Base-by-base conservation (phyloP, 2,113 vertebrate genomes). In the Gnathonemus longibarbis region DNA sequence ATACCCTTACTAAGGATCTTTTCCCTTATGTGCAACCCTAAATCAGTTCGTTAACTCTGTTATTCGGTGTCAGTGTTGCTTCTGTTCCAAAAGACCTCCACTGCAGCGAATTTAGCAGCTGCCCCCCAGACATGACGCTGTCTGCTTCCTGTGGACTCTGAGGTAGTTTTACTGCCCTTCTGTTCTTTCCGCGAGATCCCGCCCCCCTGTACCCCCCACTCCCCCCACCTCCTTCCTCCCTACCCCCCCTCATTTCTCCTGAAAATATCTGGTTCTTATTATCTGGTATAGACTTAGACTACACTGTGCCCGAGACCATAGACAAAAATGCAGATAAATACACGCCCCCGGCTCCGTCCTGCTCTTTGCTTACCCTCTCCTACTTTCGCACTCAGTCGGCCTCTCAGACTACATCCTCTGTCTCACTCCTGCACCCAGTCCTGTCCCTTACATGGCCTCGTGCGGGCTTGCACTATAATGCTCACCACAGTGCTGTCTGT, bases 211-310 rank as follows among this genome's bases (percentile, higher is more conserved):
- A 48, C 87, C 92, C 91, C 39, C 92, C 91, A n/a, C 87, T 92
- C 91, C 92, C 91, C 88, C 91, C 91, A 89, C 90, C 90, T 31
- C 31, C 31, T 31, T 86, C 45, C 88, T 13, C 50, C 85, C 85
- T 62, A 56, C 84, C 90, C 66, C 88, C 45, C 90, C 91, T 92
- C 89, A 90, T 46, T 89, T 17, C 90, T 77, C 88, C 89, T 89
- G 66, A 88, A 91, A 91, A 94, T 94, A 94, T 96, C 95, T 96
- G 96, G 93, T 96, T 96, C 95, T 95, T 94, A 96, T 96, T 96
- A 96, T 95, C 93, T 93, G 93, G 94, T 94, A 94, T 91, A 95
- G 95, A 95, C 94, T 95, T 91, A 95, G 95, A 95, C 94, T 95
- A 95, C 95, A 94, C 94, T 94, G 94, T 95, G 96, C 96, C 95